Evolutionary conservation across 2,888 invertebrate genomes (phyloP).

Genomic region (Aspidapion aeneum): DNA sequence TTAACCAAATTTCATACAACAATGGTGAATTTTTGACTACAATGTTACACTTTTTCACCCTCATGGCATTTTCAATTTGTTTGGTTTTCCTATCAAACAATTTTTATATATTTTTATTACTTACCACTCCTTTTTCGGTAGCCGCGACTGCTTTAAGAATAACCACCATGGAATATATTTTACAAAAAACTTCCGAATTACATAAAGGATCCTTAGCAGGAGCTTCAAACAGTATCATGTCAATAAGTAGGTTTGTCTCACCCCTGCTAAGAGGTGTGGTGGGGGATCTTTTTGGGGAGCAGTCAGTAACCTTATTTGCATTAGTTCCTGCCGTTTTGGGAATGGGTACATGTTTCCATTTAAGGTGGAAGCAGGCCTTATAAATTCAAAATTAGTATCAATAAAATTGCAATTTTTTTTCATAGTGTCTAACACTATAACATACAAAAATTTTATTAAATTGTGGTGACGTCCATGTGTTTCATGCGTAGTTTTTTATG

Average conservation of each 20-base stretch:
- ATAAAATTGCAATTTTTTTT: no score
- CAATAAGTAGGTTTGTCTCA: constrained; percentile 57
- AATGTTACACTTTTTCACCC: constrained; percentile 55
- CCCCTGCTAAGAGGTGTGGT: constrained; percentile 58
- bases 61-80: constrained; percentile 40
- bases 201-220: constrained; percentile 62
- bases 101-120: constrained; percentile 5
- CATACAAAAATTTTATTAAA: no score
- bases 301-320: constrained; percentile 49
- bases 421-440: no score
- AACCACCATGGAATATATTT: constrained; percentile 57
- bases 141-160: constrained; percentile 57
- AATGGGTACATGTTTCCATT: constrained; percentile 3
- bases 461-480: no score
- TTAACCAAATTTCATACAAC: constrained; percentile 50
- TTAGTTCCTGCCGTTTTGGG: constrained; percentile 45
- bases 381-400: not conserved
- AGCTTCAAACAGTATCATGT: constrained; percentile 60
- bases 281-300: constrained; percentile 52
- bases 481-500: no score
- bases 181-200: constrained; percentile 51
- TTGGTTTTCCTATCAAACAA: constrained; percentile 29
- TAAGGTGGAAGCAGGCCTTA: not conserved
- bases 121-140: constrained; percentile 56
- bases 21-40: constrained; percentile 51